Evolutionary conservation across 2,113 vertebrate species (phyloP).

Genomic region (Sus scrofa): DNA sequence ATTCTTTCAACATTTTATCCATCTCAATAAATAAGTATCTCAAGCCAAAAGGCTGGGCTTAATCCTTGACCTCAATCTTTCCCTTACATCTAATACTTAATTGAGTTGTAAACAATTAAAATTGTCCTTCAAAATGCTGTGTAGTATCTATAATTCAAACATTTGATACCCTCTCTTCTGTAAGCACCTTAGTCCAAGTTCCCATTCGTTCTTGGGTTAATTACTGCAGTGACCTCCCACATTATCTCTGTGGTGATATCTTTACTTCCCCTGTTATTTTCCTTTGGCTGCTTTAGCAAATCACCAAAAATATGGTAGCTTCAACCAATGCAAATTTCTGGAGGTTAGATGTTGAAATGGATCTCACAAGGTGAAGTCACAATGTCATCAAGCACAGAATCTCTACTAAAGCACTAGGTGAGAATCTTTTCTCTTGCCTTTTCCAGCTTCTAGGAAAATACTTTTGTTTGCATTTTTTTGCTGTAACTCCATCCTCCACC

Average conservation of each 20-base stretch:
- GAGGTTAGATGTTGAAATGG: not conserved
- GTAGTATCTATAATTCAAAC: not conserved
- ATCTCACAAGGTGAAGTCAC: not conserved
- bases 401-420: not conserved
- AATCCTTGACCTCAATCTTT: not conserved
- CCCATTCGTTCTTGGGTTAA: not conserved
- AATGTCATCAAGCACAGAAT: not conserved
- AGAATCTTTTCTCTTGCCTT: not conserved
- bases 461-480: not conserved
- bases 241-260: not conserved
- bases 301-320: not conserved
- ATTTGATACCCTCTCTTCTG: not conserved
- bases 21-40: not conserved
- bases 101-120: not conserved
- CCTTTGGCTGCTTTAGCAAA: not conserved
- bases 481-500: not conserved
- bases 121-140: not conserved
- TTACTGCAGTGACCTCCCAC: not conserved
- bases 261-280: not conserved
- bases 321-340: not conserved
- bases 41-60: not conserved
- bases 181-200: not conserved
- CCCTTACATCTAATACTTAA: not conserved
- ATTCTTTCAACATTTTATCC: not conserved
- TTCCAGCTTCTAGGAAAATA: not conserved